Percentiles rank a stretch among this genome's conserved stretches.
Conservation (phyloP, 64 coral and sea anemone genomes). For the Astreopora myriophthalma region DNA sequence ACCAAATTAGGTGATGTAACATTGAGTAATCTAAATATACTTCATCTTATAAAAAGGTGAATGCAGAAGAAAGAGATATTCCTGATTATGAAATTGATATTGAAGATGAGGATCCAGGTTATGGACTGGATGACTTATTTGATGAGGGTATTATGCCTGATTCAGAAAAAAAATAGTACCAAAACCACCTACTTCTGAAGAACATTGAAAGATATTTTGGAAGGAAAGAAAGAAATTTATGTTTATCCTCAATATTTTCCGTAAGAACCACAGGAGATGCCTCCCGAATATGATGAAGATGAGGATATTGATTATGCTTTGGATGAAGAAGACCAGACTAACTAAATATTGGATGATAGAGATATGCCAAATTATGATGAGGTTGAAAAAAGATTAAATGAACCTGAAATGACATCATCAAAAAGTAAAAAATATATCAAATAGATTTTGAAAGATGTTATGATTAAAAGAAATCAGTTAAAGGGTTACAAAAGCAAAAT, state of each 20-base stretch:
- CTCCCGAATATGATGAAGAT: background rate
- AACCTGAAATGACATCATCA: background rate
- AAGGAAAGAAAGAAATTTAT: background rate
- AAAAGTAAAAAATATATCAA: background rate
- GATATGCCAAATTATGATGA: background rate
- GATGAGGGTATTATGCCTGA: no score
- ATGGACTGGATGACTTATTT: no score
- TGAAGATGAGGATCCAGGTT: no score
- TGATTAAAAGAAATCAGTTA: background rate
- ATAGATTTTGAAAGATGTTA: background rate
- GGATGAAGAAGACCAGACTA: background rate
- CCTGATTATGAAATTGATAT: no score
- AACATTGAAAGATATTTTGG: background rate
- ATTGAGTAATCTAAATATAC: no score
- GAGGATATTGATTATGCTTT: background rate
- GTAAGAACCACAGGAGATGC: background rate
- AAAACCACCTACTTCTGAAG: background rate
- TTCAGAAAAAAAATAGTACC: background rate
- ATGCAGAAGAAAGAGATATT: no score
- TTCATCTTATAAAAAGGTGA: no score
- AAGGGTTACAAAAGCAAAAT: background rate
- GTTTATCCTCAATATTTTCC: background rate
- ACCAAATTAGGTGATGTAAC: no score
- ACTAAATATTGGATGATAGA: background rate
- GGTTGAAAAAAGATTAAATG: background rate